Evolutionary conservation across 2,888 invertebrate genomes (phyloP).

Genomic region (Ethmia dodecea): DNA sequence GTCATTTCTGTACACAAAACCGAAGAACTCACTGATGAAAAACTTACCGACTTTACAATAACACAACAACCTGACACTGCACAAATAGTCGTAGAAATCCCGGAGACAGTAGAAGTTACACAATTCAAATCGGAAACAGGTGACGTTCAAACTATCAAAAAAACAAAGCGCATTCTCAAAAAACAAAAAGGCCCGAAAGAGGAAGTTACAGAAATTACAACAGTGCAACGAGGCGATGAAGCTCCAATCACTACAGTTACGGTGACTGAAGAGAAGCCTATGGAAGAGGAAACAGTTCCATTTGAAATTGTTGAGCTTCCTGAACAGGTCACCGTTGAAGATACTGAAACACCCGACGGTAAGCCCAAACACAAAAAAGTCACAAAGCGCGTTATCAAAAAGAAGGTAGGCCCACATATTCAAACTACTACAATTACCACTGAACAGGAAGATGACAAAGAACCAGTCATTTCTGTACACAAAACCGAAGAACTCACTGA

Average conservation of each 20-base stretch:
- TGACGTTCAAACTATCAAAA: conserved; percentile 17
- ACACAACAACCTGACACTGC: conserved; percentile 5
- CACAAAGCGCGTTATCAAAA: conserved; percentile 32
- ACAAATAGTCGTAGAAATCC: conserved; percentile 27
- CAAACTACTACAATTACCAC: conserved; percentile 20
- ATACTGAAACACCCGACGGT: conserved; percentile 29
- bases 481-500: conserved; percentile 25
- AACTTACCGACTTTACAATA: too few species aligned
- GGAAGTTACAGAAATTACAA: conserved; percentile 20
- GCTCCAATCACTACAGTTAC: conserved; percentile 27
- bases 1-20: conserved; percentile 32
- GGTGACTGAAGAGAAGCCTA: conserved; percentile 25
- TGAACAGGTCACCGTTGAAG: conserved; percentile 32
- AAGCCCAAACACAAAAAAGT: conserved; percentile 36
- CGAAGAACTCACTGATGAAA: conserved; percentile 28
- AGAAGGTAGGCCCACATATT: conserved; percentile 29
- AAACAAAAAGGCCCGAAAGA: conserved; percentile 15
- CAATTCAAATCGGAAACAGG: conserved; percentile 17
- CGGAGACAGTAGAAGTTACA: conserved; percentile 28
- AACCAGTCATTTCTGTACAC: conserved; percentile 33
- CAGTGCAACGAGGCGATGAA: conserved; percentile 14
- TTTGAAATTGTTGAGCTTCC: conserved; percentile 34
- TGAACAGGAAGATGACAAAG: conserved; percentile 31
- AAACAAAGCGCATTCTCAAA: conserved; percentile 25
- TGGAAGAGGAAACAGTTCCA: conserved; percentile 22